Conservation (phyloP, 2,888 invertebrate species). For the Folsomia candida region DNA sequence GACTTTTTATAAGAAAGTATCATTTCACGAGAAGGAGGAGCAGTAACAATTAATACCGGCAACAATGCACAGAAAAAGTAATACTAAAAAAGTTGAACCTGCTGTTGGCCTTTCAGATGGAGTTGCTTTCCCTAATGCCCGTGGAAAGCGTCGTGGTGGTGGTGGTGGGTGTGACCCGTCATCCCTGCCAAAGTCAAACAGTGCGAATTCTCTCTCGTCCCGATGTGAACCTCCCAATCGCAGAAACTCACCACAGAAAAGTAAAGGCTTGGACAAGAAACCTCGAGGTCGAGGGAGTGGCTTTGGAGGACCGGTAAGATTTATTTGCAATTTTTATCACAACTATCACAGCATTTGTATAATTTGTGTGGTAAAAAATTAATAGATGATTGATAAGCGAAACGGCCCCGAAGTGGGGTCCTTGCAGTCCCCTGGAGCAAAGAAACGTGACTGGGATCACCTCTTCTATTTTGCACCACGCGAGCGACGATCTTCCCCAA, state of each 20-base stretch:
- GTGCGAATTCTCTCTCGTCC: background rate
- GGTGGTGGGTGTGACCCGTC: background rate
- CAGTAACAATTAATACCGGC: background rate
- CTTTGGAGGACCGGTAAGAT: conserved; percentile 23
- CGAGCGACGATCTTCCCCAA: conserved; percentile 51
- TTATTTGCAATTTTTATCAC: background rate
- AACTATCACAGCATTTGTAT: background rate
- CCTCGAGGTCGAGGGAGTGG: conserved; percentile 48
- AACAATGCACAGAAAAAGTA: background rate
- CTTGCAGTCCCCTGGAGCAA: conserved; percentile 77
- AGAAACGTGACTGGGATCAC: conserved; percentile 89
- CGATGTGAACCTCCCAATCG: conserved; percentile 53
- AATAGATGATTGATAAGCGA: conserved; percentile 59
- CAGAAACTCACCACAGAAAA: conserved; percentile 62
- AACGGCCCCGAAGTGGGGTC: conserved; percentile 70
- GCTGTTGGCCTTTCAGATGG: background rate
- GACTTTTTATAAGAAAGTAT: too few species aligned
- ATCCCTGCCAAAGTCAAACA: background rate
- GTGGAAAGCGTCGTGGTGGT: background rate
- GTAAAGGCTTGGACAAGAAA: conserved; percentile 58
- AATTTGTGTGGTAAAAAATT: background rate
- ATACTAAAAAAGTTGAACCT: too few species aligned
- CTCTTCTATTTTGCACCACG: conserved; percentile 81
- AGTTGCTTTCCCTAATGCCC: background rate
- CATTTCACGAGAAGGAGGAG: too few species aligned